Evolutionary conservation across 1,140 invertebrate species (phyloP), one percentile per base, ranked within the genome.

Genomic region (Globodera ellingtonae): DNA sequence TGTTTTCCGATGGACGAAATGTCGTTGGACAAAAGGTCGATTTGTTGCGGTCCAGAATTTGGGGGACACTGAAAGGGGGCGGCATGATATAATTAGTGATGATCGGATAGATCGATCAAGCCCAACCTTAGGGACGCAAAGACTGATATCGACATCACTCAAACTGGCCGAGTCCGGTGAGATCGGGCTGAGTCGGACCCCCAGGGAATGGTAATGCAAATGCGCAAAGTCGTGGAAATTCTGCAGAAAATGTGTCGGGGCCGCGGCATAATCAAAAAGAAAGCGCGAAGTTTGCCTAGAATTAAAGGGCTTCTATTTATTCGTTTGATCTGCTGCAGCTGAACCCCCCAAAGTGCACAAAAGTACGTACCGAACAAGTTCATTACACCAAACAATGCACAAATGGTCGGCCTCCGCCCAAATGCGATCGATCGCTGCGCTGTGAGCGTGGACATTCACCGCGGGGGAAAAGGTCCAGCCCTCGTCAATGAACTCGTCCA

Each of bases 361-460:
- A 52, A 56, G 50, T 50, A 44, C 75, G 35, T 48, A 86, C 85
- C 85, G 52, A n/a, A 87, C 80, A 48, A 86, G 72, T 59, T 86
- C 84, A 78, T 86, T 86, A 73, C 85, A 86, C 80, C 85, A 86
- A 52, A 86, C 79, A 72, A 86, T 87, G 62, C 86, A 87, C 52
- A 75, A 74, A 82, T 86, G 85, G 75, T 86, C 85, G 10, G 82
- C 76, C 47, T 86, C 84, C n/a, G 82, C 21, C 86, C 84, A 84
- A 67, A 87, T 81, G 13, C 76, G n/a, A 70, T 85, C 85, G 46
- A 86, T 75, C 18, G 71, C 72, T 21, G 81, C 78, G 18, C 85
- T 79, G 15, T 83, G 78, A 44, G 72, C 72, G 73, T 82, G 75
- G 4, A 70, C 35, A 65, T 21, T 15, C 21, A 75, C 81, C 35